These are phyloP conservation scores for Campoletis sonorensis DNA, from an alignment of 1,140 invertebrate genomes.

Conservation along the genomic window DNA sequence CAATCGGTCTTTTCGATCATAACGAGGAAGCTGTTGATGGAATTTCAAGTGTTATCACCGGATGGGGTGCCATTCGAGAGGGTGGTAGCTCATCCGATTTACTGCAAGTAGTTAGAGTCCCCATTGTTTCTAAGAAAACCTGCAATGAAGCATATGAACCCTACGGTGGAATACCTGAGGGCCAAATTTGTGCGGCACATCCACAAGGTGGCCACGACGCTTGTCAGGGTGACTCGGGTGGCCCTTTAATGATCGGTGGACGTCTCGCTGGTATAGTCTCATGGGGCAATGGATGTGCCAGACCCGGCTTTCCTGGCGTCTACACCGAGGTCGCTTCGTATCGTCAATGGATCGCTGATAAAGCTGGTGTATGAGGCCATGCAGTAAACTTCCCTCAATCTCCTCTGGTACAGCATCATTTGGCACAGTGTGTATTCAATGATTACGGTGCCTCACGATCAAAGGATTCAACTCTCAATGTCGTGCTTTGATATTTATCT, in stretches of 20 bases:
- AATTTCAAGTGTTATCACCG: conserved; percentile 62
- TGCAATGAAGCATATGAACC: conserved; percentile 66
- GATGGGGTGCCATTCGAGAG: conserved; percentile 68
- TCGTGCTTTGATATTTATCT: too few species aligned
- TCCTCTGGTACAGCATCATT: not conserved
- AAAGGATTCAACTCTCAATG: too few species aligned
- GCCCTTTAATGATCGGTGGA: conserved; percentile 67
- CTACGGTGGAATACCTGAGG: conserved; percentile 76
- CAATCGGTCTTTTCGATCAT: conserved; percentile 55
- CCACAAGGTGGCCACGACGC: conserved; percentile 82
- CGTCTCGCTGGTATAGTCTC: conserved; percentile 79
- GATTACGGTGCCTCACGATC: not conserved
- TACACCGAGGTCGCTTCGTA: conserved; percentile 76
- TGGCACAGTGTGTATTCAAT: not conserved
- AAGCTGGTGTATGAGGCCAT: conserved; percentile 25
- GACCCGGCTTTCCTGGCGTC: conserved; percentile 75
- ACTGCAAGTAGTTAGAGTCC: conserved; percentile 69
- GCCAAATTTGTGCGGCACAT: conserved; percentile 85
- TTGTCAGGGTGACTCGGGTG: conserved; percentile 80
- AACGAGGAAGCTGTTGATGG: conserved; percentile 55
- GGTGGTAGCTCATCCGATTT: conserved; percentile 39
- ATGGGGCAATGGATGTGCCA: conserved; percentile 79
- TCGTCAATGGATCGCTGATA: conserved; percentile 70
- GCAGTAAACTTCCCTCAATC: not conserved
- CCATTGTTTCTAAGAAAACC: conserved; percentile 64